phyloP scores from a whole-genome alignment of 2,797 vertebrate species.

The Hemitrygon akajei region DNA sequence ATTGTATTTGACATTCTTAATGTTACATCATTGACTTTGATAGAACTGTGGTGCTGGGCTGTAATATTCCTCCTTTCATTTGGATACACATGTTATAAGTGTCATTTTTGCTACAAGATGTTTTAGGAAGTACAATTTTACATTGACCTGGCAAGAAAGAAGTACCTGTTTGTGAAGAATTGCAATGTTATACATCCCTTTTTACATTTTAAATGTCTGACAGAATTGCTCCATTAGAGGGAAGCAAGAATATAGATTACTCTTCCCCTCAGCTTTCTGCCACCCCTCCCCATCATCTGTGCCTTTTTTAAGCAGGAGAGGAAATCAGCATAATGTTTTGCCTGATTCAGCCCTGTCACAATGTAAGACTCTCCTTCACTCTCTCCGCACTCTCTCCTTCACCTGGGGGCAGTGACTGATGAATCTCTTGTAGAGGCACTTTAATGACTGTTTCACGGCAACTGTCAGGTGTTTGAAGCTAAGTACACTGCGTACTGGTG shows the following conservation, averaged over 20 bases:
- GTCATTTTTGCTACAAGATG: conserved; percentile 42
- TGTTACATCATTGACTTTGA: not conserved
- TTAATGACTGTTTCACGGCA: conserved; percentile 74
- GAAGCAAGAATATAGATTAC: conserved; percentile 31
- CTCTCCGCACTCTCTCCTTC: conserved; percentile 65
- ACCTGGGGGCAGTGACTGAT: conserved; percentile 75
- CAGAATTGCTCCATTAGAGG: conserved; percentile 31
- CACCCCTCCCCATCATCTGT: conserved; percentile 13
- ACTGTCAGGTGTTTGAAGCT: conserved; percentile 68
- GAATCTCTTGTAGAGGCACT: conserved; percentile 72
- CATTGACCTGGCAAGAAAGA: conserved; percentile 43
- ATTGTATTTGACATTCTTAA: not conserved
- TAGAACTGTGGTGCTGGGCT: not conserved
- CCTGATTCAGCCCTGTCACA: conserved; percentile 71
- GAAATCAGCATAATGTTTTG: conserved; percentile 72
- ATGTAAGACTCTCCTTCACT: conserved; percentile 69
- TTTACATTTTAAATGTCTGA: conserved; percentile 30
- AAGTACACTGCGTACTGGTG: conserved; percentile 61
- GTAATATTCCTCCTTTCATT: conserved; percentile 41
- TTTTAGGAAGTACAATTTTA: conserved; percentile 44
- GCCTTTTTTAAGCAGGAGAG: conserved; percentile 21
- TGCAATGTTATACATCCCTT: not conserved
- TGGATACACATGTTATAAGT: conserved; percentile 44
- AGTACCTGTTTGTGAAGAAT: not conserved
- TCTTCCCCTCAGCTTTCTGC: conserved; percentile 32